Base-by-base conservation (phyloP, 2,888 invertebrate genomes). In the Gymnocheta viridis region DNA sequence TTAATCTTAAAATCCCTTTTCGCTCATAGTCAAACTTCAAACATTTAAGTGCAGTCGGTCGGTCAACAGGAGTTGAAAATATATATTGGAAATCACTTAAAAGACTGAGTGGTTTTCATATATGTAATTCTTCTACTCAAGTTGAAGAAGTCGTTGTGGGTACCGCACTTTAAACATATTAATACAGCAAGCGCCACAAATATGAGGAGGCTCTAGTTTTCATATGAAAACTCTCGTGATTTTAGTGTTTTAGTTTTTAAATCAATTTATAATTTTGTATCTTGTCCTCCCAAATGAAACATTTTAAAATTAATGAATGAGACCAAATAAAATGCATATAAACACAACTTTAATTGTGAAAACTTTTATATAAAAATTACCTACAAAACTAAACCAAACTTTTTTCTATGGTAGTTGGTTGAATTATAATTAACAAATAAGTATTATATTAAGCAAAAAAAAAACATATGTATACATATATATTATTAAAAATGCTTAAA, bases 281-380 rank as follows among this genome's bases (percentile, higher is more conserved):
- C 29, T 29, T 56, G 12, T 73, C 14, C 10, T 24, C 54, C 24
- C 29, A 19, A 58, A 44, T 58, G 17, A 41, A 44, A 73, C 35
- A 73, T 73, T 24, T 49, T 51, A 19, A 62, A 73, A 60, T 47
- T 60, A n/a, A 62, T 73, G n/a, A n/a, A n/a, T n/a, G 76, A 76
- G 76, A 76, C 76, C 76, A 76, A 76, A 47, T 56, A 41, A 66
- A 12, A 32, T 27, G 22, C 64, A 66, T 74, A 73, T 73, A 51
- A 41, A 70, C 41, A 56, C 56, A 56, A 70, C 10, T 9, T 58
- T 12, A 44, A 72, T 32, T 70, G 70, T 60, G 72, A 14, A 49
- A 66, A 60, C 38, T 62, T 44, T 27, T 41, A 41, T n/a, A 35
- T 9, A 35, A 69, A 58, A 27, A 24, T 29, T 38, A 54, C 3